A percentile compares a stretch with the other conserved stretches of the same genome.
Conservation (phyloP, 1,140 invertebrate species). For the Pseudomyrmex flavicornis region DNA sequence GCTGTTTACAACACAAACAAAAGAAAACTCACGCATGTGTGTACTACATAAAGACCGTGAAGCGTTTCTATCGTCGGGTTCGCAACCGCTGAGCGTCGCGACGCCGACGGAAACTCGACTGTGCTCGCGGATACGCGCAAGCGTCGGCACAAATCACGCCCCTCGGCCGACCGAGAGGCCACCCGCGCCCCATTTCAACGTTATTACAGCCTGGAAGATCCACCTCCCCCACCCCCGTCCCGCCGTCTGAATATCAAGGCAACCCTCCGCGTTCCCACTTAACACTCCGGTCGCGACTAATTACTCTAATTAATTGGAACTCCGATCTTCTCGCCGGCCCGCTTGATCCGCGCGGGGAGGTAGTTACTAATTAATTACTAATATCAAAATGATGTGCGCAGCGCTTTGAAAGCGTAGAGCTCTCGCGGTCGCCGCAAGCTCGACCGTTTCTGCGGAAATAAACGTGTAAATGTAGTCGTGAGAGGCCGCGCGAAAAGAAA, state of each 20-base stretch:
- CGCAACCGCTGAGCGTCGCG: conserved; percentile 32
- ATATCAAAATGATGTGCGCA: conserved; percentile 64
- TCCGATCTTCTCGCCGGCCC: conserved; percentile 65
- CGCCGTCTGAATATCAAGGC: conserved; percentile 73
- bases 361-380: conserved; percentile 81
- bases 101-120: conserved; percentile 27
- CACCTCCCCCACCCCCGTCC: conserved; percentile 57
- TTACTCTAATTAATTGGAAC: conserved; percentile 84
- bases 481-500: not conserved
- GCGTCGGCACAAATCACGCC: conserved; percentile 79
- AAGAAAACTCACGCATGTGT: not conserved
- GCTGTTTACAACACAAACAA: conserved; percentile 21
- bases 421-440: not conserved
- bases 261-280: conserved; percentile 79
- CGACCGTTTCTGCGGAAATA: conserved; percentile 16
- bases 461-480: conserved; percentile 21
- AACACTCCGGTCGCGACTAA: conserved; percentile 83
- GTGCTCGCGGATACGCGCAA: conserved; percentile 72
- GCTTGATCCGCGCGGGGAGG: conserved; percentile 63
- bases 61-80: conserved; percentile 25
- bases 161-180: conserved; percentile 63
- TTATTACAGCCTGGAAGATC: conserved; percentile 74
- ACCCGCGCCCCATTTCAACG: conserved; percentile 72
- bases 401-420: not conserved
- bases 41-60: not conserved